Conservation (phyloP, 37 sponge, comb jelly and placozoan genomes). For the Diacarnus erythraeanus region DNA sequence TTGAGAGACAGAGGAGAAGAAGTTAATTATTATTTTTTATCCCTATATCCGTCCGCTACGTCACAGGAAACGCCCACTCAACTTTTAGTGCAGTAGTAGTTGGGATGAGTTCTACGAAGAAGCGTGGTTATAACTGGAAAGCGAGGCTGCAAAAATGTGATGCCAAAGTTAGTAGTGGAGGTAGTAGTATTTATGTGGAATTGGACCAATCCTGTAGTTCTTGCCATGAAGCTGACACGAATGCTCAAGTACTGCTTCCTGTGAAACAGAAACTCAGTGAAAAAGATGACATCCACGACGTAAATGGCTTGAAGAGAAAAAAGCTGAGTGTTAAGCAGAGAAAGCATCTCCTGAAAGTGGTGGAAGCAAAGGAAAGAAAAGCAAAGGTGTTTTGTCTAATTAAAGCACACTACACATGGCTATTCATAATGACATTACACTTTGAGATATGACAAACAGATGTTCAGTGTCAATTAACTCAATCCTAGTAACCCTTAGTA, state of each 20-base stretch:
- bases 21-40: no score
- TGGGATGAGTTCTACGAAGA: conserved; percentile 25
- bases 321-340: conserved; percentile 55
- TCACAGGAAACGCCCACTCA: no score
- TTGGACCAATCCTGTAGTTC: neutral
- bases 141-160: conserved; percentile 37
- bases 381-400: conserved; percentile 59
- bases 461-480: no score
- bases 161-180: neutral
- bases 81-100: no score
- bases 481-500: no score
- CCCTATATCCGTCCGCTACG: no score
- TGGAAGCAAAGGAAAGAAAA: conserved; percentile 73
- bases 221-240: conserved; percentile 26
- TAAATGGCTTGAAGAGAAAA: conserved; percentile 21
- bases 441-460: no score
- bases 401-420: conserved; percentile 31
- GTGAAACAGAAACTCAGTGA: conserved; percentile 2
- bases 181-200: neutral
- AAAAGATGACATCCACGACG: neutral
- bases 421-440: no score
- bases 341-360: conserved; percentile 63
- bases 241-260: conserved; percentile 46
- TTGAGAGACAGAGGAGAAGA: no score
- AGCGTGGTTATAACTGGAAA: conserved; percentile 60